A percentile compares a stretch with the other conserved stretches of the same genome.
These are phyloP conservation scores for Zosterops borbonicus DNA, from an alignment of 2,113 vertebrate genomes.

Conservation along the genomic window DNA sequence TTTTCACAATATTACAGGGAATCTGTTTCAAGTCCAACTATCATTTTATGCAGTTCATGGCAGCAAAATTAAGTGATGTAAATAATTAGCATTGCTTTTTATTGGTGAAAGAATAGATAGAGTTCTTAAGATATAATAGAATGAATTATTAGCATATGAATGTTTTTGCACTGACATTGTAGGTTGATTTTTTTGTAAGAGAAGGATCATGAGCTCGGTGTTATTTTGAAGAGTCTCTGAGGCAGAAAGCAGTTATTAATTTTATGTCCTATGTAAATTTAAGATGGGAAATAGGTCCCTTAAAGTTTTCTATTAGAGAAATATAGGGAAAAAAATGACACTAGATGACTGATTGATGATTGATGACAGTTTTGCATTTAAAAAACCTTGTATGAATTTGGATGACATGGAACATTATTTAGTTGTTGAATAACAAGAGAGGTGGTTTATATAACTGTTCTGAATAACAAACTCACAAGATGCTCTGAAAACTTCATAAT, in stretches of 20 bases:
- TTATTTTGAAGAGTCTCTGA: conserved; percentile 21
- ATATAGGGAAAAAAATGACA: background rate
- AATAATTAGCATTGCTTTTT: background rate
- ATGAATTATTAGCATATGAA: conserved; percentile 30
- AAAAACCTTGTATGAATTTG: conserved; percentile 11
- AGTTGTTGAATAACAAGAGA: background rate
- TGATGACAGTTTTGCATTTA: conserved; percentile 39
- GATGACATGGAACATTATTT: background rate
- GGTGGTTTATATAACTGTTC: background rate
- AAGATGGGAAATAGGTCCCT: background rate
- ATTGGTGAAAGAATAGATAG: background rate
- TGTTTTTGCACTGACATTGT: background rate
- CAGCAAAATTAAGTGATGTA: background rate
- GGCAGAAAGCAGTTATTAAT: conserved; percentile 6
- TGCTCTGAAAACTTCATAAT: background rate
- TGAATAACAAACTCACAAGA: background rate
- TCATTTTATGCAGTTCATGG: background rate
- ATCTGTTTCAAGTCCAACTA: background rate
- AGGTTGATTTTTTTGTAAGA: background rate
- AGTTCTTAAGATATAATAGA: background rate
- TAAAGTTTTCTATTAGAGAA: conserved; percentile 7
- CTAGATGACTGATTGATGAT: background rate
- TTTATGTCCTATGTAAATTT: conserved; percentile 2
- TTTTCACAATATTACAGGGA: background rate
- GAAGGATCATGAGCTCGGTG: background rate